Evolutionary conservation across 2,888 invertebrate genomes (phyloP), one percentile per base, ranked within the genome.

Genomic region (Cheiracanthium punctorium): DNA sequence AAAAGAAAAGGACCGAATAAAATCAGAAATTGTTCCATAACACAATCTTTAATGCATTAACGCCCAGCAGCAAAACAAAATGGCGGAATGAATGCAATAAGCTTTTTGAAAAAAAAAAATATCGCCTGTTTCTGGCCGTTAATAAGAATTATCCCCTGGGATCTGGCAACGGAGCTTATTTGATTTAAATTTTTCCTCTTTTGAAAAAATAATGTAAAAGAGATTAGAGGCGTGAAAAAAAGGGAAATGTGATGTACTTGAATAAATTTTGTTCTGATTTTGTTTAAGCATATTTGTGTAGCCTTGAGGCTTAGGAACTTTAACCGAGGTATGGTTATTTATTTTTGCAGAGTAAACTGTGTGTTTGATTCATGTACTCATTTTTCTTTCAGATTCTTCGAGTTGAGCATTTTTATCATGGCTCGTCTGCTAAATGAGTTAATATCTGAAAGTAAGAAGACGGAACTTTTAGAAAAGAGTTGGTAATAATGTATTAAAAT

Each of bases 1-100:
- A 71, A 58, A 69, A 82, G 64, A 69, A 75, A 82, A 74, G 33
- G 73, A 8, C 1, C 67, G 14, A 37, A 30, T 28, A 72, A 84
- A 82, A 84, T 79, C 84, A 79, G 58, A 84, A 74, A 79, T 79
- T 79, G 84, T 84, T 84, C 84, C 64, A 79, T 84, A 84, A 84
- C 74, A 74, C 79, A 79, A 84, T 84, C 73, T 84, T 84, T 79
- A 79, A 79, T 84, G 84, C 84, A 79, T 84, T 84, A 70, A 58
- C 24, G 32, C 73, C 84, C 79, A 52, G 17, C 33, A 79, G 79
- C 37, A 74, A 52, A 84, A 79, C 67, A 79, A 84, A 84, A 84
- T 84, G 84, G 79, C 32, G 65, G 69, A 79, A 84, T 79, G 79
- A 84, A 84, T 79, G 74, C 73, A 74, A 84, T 84, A 79, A 74